Evolutionary conservation across 2,113 vertebrate genomes (phyloP), one percentile per base, ranked within the genome.

Genomic region (Cervus canadensis): DNA sequence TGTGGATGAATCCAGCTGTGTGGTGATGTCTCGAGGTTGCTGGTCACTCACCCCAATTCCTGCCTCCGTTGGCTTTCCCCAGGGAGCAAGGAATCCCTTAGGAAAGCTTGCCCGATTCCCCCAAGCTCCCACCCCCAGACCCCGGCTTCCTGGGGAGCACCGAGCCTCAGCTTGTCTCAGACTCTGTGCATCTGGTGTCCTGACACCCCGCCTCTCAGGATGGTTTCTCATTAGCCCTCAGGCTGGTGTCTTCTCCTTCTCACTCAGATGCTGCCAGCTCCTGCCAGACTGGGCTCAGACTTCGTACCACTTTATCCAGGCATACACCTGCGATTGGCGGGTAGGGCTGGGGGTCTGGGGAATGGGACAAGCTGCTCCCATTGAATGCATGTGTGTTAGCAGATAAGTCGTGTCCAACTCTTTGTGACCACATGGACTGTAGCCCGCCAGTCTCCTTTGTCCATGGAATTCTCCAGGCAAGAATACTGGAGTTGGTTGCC

Each of bases 11-110:
- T 13, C 36, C 8, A 40, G 71, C 67, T 0, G 3, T 1, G 5
- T 0, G 6, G 57, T 1, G 14, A 10, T 23, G 4, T 17, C 2
- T 3, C 0, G 3, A 26, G 4, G 17, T 3, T 0, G 17, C 2
- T 28, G 6, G 23, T 1, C 3, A 8, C 8, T 9, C 15, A 3
- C 7, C 36, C 50, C 23, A 0, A 0, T 26, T 6, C 76, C 78
- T 2, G 2, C 13, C n/a, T 6, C 36, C 0, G 1, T 14, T 28
- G 4, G 28, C 15, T 78, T n/a, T 50, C 3, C 45, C 48, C n/a
- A 10, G 8, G 13, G 25, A 7, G 14, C 30, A 1, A 23, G 79
- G 48, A 21, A 30, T 33, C 48, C 79, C 78, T 19, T 13, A 26
- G 36, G 71, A 7, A 3, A 4, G 79, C 17, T 33, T 21, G 54